Evolutionary conservation across 2,888 invertebrate species (phyloP).

Genomic region (Napeogenes inachia): DNA sequence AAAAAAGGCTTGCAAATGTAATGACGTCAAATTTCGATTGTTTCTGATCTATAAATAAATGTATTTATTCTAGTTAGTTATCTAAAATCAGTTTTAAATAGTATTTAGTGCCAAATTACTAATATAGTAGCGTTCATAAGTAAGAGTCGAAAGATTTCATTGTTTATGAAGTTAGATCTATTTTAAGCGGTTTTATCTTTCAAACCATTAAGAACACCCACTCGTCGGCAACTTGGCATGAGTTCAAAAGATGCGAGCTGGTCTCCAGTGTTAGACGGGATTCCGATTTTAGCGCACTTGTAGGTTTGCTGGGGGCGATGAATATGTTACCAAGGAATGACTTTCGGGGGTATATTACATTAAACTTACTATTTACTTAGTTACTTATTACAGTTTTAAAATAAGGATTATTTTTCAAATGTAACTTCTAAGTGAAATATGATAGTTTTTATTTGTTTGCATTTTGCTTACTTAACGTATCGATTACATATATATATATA

Average conservation of each 20-base stretch:
- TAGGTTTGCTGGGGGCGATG: too few species aligned
- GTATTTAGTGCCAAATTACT: constrained; percentile 15
- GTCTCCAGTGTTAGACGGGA: constrained; percentile 14
- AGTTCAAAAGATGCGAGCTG: constrained; percentile 50
- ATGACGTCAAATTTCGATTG: background rate
- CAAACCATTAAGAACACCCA: constrained; percentile 68
- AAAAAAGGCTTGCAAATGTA: too few species aligned
- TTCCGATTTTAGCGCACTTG: constrained; percentile 14
- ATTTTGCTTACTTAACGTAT: too few species aligned
- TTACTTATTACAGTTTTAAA: too few species aligned
- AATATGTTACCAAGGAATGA: background rate
- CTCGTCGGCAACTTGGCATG: constrained; percentile 57
- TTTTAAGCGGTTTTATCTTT: constrained; percentile 73
- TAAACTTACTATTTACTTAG: too few species aligned
- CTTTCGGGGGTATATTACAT: background rate
- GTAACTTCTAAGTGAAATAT: too few species aligned
- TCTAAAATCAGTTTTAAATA: constrained; percentile 18
- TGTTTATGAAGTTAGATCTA: constrained; percentile 68
- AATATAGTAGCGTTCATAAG: constrained; percentile 16
- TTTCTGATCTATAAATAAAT: background rate
- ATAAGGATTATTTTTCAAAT: too few species aligned
- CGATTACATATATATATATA: background rate
- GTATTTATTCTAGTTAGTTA: constrained; percentile 3
- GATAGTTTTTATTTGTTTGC: too few species aligned
- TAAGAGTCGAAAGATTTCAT: constrained; percentile 39